phyloP scores from a whole-genome alignment of 92 coral and sea anemone genomes.

The Umimayanthus chanpuru region DNA sequence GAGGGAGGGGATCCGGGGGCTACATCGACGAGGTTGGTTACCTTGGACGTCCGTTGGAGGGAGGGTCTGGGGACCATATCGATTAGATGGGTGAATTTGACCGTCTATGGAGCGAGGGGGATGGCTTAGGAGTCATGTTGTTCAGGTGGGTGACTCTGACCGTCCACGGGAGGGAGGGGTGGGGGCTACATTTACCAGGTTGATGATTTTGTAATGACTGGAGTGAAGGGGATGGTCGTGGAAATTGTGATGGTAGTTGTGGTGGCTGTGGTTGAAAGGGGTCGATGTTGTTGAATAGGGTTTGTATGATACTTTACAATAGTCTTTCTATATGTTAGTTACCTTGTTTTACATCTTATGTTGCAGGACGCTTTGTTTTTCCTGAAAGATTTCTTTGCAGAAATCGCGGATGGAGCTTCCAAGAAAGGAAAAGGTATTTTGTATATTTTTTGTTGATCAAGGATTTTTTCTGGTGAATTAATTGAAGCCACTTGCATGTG shows the following conservation, averaged over 20 bases:
- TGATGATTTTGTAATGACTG: too few species aligned
- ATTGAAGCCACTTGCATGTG: neutral
- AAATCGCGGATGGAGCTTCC: conserved; percentile 84
- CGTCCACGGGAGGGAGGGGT: too few species aligned
- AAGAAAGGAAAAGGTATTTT: conserved; percentile 78
- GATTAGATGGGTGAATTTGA: too few species aligned
- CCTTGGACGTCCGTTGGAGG: too few species aligned
- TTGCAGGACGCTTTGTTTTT: conserved; percentile 82
- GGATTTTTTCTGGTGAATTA: neutral
- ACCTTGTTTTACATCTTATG: neutral
- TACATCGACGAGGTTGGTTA: too few species aligned
- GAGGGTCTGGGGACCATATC: too few species aligned
- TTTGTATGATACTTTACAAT: neutral
- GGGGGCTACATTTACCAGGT: too few species aligned
- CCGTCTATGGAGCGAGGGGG: too few species aligned
- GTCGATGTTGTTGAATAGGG: neutral
- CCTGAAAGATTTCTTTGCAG: conserved; percentile 83
- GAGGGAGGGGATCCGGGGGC: too few species aligned
- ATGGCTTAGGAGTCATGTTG: too few species aligned
- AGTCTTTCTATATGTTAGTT: neutral
- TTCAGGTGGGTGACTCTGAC: too few species aligned
- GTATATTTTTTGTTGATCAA: neutral
- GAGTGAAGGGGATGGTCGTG: neutral
- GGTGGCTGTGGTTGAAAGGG: neutral
- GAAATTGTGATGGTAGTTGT: too few species aligned